Conservation (phyloP, 1,140 invertebrate genomes). For the Leptinotarsa undecemlineata region DNA sequence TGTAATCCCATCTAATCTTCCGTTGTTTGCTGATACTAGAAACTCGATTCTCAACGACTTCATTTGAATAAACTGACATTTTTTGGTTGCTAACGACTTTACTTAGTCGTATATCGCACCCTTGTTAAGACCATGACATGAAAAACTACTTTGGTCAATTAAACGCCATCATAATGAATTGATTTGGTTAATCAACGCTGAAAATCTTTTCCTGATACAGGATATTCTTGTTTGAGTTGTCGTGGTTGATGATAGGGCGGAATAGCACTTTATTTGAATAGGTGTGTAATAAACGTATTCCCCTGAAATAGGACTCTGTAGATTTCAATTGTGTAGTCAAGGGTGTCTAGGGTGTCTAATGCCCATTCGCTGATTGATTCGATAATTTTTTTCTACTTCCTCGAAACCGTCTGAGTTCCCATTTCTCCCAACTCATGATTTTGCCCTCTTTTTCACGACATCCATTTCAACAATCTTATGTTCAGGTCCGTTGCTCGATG, state of each 20-base stretch:
- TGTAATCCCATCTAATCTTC: neutral
- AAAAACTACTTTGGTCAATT: slow-evolving; percentile 44
- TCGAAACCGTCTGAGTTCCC: no score
- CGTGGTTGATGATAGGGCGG: neutral
- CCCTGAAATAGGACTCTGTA: no score
- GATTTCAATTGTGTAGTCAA: no score
- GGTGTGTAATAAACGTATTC: no score
- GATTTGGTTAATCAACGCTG: slow-evolving; percentile 35
- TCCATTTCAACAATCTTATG: no score
- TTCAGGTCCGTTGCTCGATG: no score
- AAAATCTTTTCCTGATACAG: slow-evolving; percentile 37
- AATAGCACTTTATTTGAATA: no score
- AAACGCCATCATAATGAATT: slow-evolving; percentile 43
- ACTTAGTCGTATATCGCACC: slow-evolving; percentile 26
- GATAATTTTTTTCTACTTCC: no score
- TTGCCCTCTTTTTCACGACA: no score
- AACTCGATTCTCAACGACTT: slow-evolving; percentile 12
- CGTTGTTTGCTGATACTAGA: neutral
- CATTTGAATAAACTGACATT: slow-evolving; percentile 29
- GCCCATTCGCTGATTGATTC: no score
- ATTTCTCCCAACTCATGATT: no score
- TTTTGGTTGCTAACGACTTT: neutral
- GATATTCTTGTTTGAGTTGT: slow-evolving; percentile 34
- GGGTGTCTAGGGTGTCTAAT: no score
- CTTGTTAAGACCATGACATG: slow-evolving; percentile 36